Conservation (phyloP, 2,888 invertebrate genomes). For the Plusia festucae region DNA sequence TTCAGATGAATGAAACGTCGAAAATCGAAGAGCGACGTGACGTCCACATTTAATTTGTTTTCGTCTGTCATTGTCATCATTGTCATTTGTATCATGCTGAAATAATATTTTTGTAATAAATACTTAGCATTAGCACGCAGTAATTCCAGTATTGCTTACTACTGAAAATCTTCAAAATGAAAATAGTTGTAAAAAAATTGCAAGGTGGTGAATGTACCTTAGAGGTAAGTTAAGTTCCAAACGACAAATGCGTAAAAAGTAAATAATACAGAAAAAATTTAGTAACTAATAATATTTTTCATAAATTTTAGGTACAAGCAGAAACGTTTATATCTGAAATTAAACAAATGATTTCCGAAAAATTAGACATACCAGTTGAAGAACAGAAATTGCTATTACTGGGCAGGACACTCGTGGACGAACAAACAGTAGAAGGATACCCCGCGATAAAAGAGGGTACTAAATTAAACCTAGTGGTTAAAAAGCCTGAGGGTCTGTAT, state of each 20-base stretch:
- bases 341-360: conserved; percentile 91
- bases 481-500: conserved; percentile 91
- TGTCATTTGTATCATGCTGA: conserved; percentile 55
- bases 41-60: conserved; percentile 37
- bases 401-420: conserved; percentile 92
- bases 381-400: conserved; percentile 92
- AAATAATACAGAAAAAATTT: neutral
- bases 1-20: neutral
- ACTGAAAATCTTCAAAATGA: conserved; percentile 85
- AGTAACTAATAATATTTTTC: neutral
- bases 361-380: conserved; percentile 91
- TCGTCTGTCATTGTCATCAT: conserved; percentile 58
- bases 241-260: conserved; percentile 7
- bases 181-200: conserved; percentile 92
- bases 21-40: neutral
- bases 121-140: conserved; percentile 14
- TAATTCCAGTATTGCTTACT: conserved; percentile 41
- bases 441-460: conserved; percentile 93
- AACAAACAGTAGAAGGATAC: conserved; percentile 92
- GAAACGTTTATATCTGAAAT: conserved; percentile 91
- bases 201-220: conserved; percentile 92
- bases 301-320: conserved; percentile 84
- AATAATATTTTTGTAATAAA: conserved; percentile 56
- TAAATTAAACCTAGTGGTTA: conserved; percentile 92
- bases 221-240: conserved; percentile 84